Conservation (phyloP, 2,888 invertebrate species). For the Cephalotes varians region DNA sequence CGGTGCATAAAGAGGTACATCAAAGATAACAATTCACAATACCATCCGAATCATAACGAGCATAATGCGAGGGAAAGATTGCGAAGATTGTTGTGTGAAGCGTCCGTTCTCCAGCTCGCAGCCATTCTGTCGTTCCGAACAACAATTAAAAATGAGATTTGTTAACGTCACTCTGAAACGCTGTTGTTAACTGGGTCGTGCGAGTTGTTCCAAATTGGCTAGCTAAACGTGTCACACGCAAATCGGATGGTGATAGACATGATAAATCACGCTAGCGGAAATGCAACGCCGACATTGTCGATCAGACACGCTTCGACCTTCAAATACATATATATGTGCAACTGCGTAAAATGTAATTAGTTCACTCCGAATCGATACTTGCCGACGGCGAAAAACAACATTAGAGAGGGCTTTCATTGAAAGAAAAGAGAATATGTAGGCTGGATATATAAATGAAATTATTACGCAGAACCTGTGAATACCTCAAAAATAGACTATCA, state of each 20-base stretch:
- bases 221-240: conserved; percentile 15
- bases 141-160: conserved; percentile 4
- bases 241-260: conserved; percentile 30
- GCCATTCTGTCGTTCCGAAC: conserved; percentile 1
- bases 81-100: conserved; percentile 4
- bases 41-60: conserved; percentile 18
- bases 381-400: background rate
- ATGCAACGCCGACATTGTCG: conserved; percentile 59
- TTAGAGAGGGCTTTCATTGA: background rate
- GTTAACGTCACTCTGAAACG: conserved; percentile 14
- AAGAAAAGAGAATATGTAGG: background rate
- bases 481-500: background rate
- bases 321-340: background rate
- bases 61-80: conserved; percentile 12
- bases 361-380: conserved; percentile 24
- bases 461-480: background rate
- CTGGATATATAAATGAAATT: background rate
- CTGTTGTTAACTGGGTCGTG: conserved; percentile 11
- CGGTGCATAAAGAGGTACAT: conserved; percentile 34
- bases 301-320: conserved; percentile 29
- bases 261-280: conserved; percentile 65
- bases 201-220: background rate
- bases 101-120: background rate
- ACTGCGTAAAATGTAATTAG: conserved; percentile 5
- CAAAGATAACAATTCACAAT: conserved; percentile 47